Evolutionary conservation across 1,140 invertebrate genomes (phyloP).

Genomic region (Bombus affinis): DNA sequence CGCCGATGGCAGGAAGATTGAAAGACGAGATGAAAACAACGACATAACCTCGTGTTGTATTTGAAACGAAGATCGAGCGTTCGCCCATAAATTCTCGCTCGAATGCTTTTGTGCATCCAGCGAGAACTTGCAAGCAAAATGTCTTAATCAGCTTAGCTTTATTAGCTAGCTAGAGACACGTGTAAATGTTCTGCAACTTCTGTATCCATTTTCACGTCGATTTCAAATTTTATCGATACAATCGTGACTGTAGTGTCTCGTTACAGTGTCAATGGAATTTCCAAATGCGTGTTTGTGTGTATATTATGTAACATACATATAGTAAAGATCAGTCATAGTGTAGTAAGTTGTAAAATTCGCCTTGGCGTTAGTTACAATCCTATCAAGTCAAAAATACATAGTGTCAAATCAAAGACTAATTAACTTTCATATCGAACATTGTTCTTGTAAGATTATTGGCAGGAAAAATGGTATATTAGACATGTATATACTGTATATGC

Average conservation of each 20-base stretch:
- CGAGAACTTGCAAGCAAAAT: not conserved
- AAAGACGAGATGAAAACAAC: not conserved
- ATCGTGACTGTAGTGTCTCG: not conserved
- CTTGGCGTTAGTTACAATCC: no score
- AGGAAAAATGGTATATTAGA: no score
- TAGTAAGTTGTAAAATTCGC: no score
- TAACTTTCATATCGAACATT: no score
- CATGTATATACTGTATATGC: no score
- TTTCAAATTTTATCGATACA: not conserved
- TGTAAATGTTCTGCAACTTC: not conserved
- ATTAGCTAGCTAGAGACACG: not conserved
- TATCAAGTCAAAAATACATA: no score
- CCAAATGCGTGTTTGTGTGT: not conserved
- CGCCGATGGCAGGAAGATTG: not conserved
- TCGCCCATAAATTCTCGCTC: not conserved
- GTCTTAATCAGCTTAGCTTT: conserved; percentile 21
- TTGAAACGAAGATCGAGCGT: not conserved
- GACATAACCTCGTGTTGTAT: not conserved
- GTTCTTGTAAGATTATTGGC: no score
- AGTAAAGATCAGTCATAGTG: no score
- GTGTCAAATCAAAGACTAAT: no score
- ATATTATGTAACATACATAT: no score
- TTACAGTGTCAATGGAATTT: not conserved
- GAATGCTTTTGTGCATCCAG: no score
- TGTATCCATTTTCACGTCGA: not conserved